Evolutionary conservation across 2,888 invertebrate genomes (phyloP), one percentile per base, ranked within the genome.

Genomic region (Patella pellucida): DNA sequence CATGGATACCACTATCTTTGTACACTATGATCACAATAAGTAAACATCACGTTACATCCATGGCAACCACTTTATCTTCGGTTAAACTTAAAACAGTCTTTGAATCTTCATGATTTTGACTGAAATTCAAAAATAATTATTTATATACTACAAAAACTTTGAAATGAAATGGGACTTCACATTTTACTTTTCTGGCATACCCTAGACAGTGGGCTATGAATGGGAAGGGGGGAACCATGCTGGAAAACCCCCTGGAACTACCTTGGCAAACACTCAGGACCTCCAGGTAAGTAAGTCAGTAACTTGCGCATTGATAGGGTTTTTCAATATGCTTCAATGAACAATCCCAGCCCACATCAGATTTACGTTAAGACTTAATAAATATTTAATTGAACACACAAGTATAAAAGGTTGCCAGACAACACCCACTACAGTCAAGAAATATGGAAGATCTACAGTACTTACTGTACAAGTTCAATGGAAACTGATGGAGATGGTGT

Each of bases 1-100:
- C 62, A 62, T 62, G 62, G 62, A 23, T 23, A 19, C 62, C 62
- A 62, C 19, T 19, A 19, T 19, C 23, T 62, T 62, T 19, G 19
- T 62, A 62, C 62, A 62, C 62, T 23, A 23, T 12, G 23, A 23
- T 51, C 16, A 62, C 62, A 50, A 54, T n/a, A 50, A 23, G 16
- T 73, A 71, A 68, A 72, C 78, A 77, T 88, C 88, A 88, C 69
- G 88, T 87, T 15, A 87, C 87, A 77, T 87, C 88, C 88, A 88
- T 87, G 1, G 87, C 82, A 56, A 88, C 80, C 27, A 84, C 82
- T 78, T 83, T 85, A 77, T 87, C 87, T 74, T 84, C 79, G 68
- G 80, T 84, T 76, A 85, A 80, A 68, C 82, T 83, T 74, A 85
- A 85, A 68, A 85, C 76, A 71, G 79, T 71, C 72, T 80, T 82